Base-by-base conservation (phyloP, 2,113 vertebrate genomes). In the Heptranchias perlo region DNA sequence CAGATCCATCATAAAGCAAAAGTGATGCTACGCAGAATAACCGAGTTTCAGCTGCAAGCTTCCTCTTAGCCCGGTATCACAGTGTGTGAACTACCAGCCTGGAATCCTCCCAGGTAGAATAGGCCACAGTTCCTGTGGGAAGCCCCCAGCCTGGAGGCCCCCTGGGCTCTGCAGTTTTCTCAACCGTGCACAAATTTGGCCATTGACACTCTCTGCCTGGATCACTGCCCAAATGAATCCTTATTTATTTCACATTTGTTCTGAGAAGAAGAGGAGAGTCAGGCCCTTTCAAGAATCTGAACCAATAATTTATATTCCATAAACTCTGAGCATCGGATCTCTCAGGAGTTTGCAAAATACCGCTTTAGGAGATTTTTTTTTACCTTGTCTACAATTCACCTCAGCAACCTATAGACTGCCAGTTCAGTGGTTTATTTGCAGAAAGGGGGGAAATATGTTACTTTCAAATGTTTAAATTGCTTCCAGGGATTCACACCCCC, bases 181-280 rank as follows among this genome's bases (percentile, higher is more conserved):
- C 98, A 97, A 96, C 96, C 97, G 97, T 97, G 97, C 97, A 97
- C 97, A 97, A 96, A 97, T 97, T 96, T 96, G 97, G 97, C 96
- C 31, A 0, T 67, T 97, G 96, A 87, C 96, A 92, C 96, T 62
- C n/a, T 96, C 89, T 82, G 67, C 47, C 96, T 98, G 98, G 98
- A 97, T 0, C 65, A 65, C 96, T 96, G 97, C 98, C 98, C 97
- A 98, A 98, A 97, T 97, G 97, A 96, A 95, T 96, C 97, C 98
- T 97, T 97, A 97, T 97, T n/a, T n/a, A 91, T 97, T 98, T 97
- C 97, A n/a, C n/a, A n/a, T n/a, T n/a, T 98, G 97, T 97, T 97
- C 97, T 95, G 69, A 82, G 95, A 86, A 69, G n/a, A 86, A 69
- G n/a, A 49, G 96, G n/a, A 49, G 96, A 96, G 96, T 96, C 96